Evolutionary conservation across 2,888 invertebrate genomes (phyloP), one percentile per base, ranked within the genome.

Genomic region (Drosophila pseudotalamancana): DNA sequence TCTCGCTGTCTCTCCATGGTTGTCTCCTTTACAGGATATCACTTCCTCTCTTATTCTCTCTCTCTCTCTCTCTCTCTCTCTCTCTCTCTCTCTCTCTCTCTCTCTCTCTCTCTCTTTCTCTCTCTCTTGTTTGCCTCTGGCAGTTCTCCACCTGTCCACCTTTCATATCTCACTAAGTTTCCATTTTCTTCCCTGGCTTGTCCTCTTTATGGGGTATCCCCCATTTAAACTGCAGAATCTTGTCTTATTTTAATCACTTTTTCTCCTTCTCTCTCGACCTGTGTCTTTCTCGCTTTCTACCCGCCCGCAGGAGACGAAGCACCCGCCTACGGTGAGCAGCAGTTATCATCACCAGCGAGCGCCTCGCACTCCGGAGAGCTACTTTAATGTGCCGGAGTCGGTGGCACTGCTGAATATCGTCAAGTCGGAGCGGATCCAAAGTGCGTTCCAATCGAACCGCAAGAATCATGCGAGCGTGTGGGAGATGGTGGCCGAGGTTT

Each of bases 391-490:
- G 14, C 91, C 91, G 35, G 91, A 91, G 53, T 91, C 91, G 23
- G 91, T 91, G 69, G 90, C 91, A 1, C 74, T 91, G 40, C 71
- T 91, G 19, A 91, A 91, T 49, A 91, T 91, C 35, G 91, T 91
- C 12, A 91, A 91, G 72, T 91, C 91, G 12, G 91, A 91, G 70
- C 82, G 90, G 3, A 91, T 91, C 35, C 91, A 91, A 76, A 90
- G 88, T 66, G 91, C 91, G 25, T 91, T 91, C 70, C 91, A 91
- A 43, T 91, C 91, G 45, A 91, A 91, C 59, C 89, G 91, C 3
- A 91, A 91, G 75, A 91, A 91, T 50, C 91, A 91, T 81, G 91
- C 91, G 14, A 91, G 91, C 51, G 91, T 91, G 0, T 91, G 91
- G 91, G 91, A 91, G 67, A 91, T 91, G 91, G 91, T 91, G 2